phyloP scores from a whole-genome alignment of 2,797 vertebrate species.

The Anabas testudineus region DNA sequence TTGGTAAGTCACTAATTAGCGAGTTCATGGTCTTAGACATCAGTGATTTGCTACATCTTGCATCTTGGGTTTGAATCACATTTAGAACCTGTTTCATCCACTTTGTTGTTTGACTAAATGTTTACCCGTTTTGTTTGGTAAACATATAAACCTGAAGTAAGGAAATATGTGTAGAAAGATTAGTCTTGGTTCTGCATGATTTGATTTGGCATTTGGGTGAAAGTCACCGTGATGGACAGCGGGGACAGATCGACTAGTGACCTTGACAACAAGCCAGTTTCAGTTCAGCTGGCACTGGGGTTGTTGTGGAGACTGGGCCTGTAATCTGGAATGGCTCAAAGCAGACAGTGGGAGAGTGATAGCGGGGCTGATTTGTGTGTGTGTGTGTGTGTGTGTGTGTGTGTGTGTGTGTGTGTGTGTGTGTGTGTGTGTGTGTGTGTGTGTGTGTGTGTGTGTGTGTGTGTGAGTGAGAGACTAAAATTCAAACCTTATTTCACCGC shows the following conservation, averaged over 20 bases:
- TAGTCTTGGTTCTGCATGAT: no score
- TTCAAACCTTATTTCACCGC: constrained; percentile 5
- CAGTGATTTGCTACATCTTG: background rate
- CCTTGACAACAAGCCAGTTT: constrained; percentile 68
- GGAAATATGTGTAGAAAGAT: no score
- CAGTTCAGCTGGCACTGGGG: constrained; percentile 56
- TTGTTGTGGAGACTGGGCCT: constrained; percentile 36
- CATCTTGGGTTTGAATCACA: background rate
- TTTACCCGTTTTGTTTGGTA: background rate
- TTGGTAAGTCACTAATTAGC: constrained; percentile 3
- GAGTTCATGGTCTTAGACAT: background rate
- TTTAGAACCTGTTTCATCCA: background rate
- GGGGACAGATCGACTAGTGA: constrained; percentile 55
- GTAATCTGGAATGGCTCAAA: constrained; percentile 57
- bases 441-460: constrained; percentile 10
- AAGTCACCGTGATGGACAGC: constrained; percentile 48
- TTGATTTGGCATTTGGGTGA: constrained; percentile 33
- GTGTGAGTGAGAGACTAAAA: background rate
- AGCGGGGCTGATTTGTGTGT: constrained; percentile 6
- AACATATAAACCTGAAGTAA: background rate
- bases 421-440: constrained; percentile 15
- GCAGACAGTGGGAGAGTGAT: constrained; percentile 45
- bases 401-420: constrained; percentile 9
- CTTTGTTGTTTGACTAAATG: no score
- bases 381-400: constrained; percentile 13